These are phyloP conservation scores for Labeo catla DNA, from an alignment of 2,113 vertebrate genomes.

Conservation along the genomic window DNA sequence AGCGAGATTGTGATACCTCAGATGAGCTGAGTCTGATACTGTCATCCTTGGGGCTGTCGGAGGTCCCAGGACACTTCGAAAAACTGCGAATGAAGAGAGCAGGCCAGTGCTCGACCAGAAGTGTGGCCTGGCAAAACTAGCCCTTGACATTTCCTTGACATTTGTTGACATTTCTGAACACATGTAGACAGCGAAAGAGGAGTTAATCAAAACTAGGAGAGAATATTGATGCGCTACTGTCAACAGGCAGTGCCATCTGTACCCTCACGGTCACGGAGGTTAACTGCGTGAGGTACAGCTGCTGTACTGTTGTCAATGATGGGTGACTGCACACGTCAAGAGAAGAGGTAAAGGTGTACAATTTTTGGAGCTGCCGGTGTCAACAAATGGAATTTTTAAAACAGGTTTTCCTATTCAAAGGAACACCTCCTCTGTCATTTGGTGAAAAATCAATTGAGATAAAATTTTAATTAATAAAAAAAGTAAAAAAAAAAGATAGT, in stretches of 20 bases:
- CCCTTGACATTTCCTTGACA: constrained; percentile 79
- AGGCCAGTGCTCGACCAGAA: constrained; percentile 31
- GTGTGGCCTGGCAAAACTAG: constrained; percentile 51
- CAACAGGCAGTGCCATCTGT: constrained; percentile 72
- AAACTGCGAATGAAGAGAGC: constrained; percentile 8
- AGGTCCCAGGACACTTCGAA: constrained; percentile 24
- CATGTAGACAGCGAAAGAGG: constrained; percentile 65
- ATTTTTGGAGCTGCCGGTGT: not conserved
- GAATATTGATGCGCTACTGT: constrained; percentile 69
- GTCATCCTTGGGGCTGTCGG: not conserved
- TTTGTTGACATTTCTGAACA: constrained; percentile 78
- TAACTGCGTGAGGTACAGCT: constrained; percentile 29
- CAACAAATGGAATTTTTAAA: not conserved
- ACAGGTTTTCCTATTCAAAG: not conserved
- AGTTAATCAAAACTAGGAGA: constrained; percentile 62
- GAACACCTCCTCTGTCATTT: not conserved
- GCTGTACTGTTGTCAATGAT: constrained; percentile 12
- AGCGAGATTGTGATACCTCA: not conserved
- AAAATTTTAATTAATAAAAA: not conserved
- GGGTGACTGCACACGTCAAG: constrained; percentile 6
- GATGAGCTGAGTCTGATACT: not conserved
- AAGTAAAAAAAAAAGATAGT: not conserved
- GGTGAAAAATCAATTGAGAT: not conserved
- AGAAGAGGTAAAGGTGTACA: not conserved
- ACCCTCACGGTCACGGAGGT: constrained; percentile 46